phyloP scores from a whole-genome alignment of 2,113 vertebrate genomes.

The Anolis carolinensis region DNA sequence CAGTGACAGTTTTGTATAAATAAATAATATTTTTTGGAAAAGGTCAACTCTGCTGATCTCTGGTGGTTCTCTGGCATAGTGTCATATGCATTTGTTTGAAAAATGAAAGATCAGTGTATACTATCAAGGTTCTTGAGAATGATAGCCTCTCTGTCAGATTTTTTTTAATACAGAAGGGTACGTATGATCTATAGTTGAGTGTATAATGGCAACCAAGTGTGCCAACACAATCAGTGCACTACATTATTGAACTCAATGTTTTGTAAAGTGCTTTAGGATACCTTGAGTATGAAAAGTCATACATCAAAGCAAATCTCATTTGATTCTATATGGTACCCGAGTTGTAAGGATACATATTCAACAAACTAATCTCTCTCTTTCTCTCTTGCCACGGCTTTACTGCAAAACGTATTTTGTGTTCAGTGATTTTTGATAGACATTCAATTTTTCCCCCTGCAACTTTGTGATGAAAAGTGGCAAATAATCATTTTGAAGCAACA shows the following conservation, averaged over 20 bases:
- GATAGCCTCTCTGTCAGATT: conserved; percentile 44
- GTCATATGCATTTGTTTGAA: conserved; percentile 25
- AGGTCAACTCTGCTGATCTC: background rate
- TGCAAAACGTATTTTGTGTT: conserved; percentile 1
- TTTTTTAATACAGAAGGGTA: conserved; percentile 30
- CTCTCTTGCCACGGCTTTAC: conserved; percentile 28
- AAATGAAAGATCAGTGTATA: conserved; percentile 28
- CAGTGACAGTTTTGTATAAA: background rate
- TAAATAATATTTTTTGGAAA: background rate
- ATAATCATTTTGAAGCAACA: conserved; percentile 15
- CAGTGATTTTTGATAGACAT: conserved; percentile 30
- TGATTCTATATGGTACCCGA: conserved; percentile 55
- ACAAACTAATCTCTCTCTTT: conserved; percentile 41
- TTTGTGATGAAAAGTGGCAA: conserved; percentile 37
- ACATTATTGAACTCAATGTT: conserved; percentile 70
- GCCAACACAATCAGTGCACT: conserved; percentile 65
- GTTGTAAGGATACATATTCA: conserved; percentile 69
- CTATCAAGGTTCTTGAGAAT: conserved; percentile 56
- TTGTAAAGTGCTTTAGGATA: conserved; percentile 69
- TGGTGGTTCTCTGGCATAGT: background rate
- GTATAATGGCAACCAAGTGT: conserved; percentile 68
- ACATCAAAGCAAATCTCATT: conserved; percentile 69
- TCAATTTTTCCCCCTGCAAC: conserved; percentile 24
- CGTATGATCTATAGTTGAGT: conserved; percentile 60
- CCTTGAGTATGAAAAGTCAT: conserved; percentile 70